Conservation (phyloP, 2,113 vertebrate genomes). For the Zosterops japonicus region DNA sequence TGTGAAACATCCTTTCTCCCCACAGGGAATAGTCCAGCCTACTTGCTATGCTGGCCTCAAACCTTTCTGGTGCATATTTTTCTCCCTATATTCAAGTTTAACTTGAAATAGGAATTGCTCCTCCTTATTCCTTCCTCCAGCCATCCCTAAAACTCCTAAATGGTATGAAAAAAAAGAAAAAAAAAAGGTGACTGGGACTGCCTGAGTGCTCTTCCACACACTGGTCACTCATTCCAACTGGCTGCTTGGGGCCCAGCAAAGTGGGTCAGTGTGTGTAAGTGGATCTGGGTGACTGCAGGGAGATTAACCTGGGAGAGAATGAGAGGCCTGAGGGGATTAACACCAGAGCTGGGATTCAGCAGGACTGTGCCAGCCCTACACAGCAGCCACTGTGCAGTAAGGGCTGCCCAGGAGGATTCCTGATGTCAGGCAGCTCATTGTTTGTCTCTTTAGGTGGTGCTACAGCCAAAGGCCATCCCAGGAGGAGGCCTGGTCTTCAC, state of each 20-base stretch:
- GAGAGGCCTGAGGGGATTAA: background rate
- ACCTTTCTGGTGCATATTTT: background rate
- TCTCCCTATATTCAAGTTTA: background rate
- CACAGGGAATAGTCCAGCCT: background rate
- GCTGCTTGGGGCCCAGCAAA: background rate
- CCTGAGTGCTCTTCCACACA: background rate
- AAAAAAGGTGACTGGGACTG: background rate
- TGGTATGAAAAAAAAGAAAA: background rate
- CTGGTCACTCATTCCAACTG: background rate
- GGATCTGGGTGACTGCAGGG: constrained; percentile 5
- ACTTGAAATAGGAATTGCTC: background rate
- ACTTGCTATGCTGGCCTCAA: background rate
- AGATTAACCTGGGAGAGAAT: background rate
- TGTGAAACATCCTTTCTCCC: background rate
- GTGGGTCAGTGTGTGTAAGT: background rate
- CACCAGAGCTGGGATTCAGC: background rate
- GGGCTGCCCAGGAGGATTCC: background rate
- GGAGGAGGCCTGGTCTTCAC: background rate
- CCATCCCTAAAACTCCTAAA: constrained; percentile 7
- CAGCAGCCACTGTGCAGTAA: background rate
- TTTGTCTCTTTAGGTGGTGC: background rate
- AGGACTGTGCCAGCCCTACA: background rate
- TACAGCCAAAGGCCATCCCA: background rate
- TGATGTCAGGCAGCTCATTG: background rate
- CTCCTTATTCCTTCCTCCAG: constrained; percentile 33